phyloP scores from a whole-genome alignment of 2,888 invertebrate species.

The Leptopilina myrica region DNA sequence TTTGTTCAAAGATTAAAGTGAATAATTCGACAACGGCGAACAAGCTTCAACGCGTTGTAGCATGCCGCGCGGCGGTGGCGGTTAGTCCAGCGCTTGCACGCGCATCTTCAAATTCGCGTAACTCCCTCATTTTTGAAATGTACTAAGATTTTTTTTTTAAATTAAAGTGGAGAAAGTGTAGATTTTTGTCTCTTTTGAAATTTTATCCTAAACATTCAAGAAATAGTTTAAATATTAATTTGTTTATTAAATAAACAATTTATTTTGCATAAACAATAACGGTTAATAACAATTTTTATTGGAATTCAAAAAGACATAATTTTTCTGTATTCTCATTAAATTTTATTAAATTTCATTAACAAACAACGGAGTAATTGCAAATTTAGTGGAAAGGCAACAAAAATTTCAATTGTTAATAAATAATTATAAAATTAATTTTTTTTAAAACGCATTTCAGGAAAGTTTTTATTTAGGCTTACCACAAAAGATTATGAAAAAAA shows the following conservation, averaged over 20 bases:
- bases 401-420: background rate
- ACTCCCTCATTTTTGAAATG: background rate
- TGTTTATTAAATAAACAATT: background rate
- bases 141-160: background rate
- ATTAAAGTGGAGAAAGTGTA: background rate
- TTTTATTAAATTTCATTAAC: background rate
- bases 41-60: too few relatives aligned
- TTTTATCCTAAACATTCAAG: background rate
- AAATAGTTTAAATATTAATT: background rate
- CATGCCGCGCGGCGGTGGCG: too few relatives aligned
- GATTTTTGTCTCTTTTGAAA: background rate
- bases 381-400: background rate
- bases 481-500: background rate
- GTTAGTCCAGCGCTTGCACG: too few relatives aligned
- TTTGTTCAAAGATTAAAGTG: too few relatives aligned
- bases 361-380: background rate
- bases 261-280: too few relatives aligned
- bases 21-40: too few relatives aligned
- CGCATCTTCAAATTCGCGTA: background rate
- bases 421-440: background rate
- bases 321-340: background rate
- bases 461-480: background rate
- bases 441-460: background rate
- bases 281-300: too few relatives aligned
- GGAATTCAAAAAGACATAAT: background rate